Conservation (phyloP, 2,888 invertebrate genomes). For the Pseudanteris insignis region DNA sequence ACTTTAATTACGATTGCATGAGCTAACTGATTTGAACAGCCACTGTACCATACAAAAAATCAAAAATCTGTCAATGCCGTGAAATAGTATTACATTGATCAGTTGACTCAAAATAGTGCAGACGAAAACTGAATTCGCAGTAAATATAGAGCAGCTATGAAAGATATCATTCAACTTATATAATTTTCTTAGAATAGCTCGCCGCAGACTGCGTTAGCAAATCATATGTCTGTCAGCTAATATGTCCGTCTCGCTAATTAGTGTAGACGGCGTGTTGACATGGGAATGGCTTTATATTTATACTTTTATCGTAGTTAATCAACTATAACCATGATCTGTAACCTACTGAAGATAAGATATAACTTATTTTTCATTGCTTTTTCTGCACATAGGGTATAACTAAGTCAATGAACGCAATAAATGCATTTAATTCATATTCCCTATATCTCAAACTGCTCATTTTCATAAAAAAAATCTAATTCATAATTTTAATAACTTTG, state of each 20-base stretch:
- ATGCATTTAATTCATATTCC: too few relatives aligned
- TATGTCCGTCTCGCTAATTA: constrained; percentile 25
- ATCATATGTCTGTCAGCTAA: constrained; percentile 26
- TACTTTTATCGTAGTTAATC: constrained; percentile 26
- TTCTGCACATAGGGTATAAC: constrained; percentile 19
- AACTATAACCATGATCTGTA: constrained; percentile 40
- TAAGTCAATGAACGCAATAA: constrained; percentile 34
- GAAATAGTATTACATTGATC: too few relatives aligned
- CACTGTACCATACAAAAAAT: too few relatives aligned
- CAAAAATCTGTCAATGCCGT: too few relatives aligned
- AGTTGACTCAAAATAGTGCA: too few relatives aligned
- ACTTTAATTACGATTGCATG: too few relatives aligned
- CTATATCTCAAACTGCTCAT: too few relatives aligned
- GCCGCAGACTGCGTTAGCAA: constrained; percentile 9
- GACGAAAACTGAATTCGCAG: too few relatives aligned
- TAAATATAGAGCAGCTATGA: background rate
- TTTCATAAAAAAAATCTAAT: too few relatives aligned
- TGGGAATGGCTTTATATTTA: constrained; percentile 27
- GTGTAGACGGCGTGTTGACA: constrained; percentile 11
- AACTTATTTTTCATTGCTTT: constrained; percentile 16
- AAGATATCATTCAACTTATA: constrained; percentile 9
- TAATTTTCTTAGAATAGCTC: constrained; percentile 16
- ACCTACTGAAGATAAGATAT: constrained; percentile 26
- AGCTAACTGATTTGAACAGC: too few relatives aligned
- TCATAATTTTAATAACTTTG: too few relatives aligned